Evolutionary conservation across 2,797 vertebrate species (phyloP), one percentile per base, ranked within the genome.

Genomic region (Sciaenops ocellatus): DNA sequence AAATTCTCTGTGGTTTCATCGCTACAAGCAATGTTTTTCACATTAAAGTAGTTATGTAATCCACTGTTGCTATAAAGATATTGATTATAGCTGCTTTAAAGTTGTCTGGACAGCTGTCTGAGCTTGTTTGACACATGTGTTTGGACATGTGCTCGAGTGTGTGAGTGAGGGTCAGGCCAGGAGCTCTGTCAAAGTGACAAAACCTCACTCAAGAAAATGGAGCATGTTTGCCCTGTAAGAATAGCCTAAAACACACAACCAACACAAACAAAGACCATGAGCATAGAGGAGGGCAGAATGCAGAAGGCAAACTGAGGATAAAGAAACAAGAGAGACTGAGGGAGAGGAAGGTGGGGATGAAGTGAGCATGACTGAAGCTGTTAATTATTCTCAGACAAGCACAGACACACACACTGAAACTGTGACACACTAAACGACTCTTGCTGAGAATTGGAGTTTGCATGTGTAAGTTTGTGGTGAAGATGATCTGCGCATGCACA

Each of bases 351-450:
- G 68, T 38, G 38, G 50, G 73, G 56, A 76, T 38, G 59, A 34
- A 55, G 34, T 38, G 44, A 75, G 57, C 61, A 65, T 52, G 64
- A 80, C 62, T 59, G 78, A 75, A 89, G 69, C 72, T 78, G 81
- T 68, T 86, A 73, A 82, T 85, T 90, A 63, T 59, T 69, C 80
- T 69, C 80, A 82, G 87, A 87, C 95, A 94, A 90, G 93, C 80
- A 89, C 90, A 92, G 91, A 94, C 94, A 93, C 78, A 89, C 83
- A 73, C 70, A 88, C 77, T 90, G 92, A 95, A 94, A 95, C 93
- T 93, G 85, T 94, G 93, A 94, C 87, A 18, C 86, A 90, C 56
- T n/a, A 5, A 78, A 7, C 24, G 47, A 64, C 44, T 82, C 75
- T 47, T 54, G 50, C 20, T 59, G 64, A 74, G 82, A 83, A 80